Conservation (phyloP, 2,888 invertebrate genomes). For the Dexiosoma caninum region DNA sequence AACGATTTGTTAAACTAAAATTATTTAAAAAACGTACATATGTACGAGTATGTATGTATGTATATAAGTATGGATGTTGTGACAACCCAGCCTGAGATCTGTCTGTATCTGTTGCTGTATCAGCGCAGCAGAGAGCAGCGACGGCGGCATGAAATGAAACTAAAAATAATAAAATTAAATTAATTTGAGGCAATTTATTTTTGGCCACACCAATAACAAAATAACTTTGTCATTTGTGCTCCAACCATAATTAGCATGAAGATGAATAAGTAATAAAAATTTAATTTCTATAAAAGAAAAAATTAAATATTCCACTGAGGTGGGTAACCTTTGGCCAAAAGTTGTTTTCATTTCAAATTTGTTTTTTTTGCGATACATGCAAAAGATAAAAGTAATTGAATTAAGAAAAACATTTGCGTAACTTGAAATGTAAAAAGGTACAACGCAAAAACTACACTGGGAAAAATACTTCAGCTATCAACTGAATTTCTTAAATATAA, state of each 20-base stretch:
- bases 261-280: neutral
- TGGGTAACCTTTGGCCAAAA: neutral
- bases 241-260: neutral
- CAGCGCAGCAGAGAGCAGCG: neutral
- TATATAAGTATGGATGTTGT: no score
- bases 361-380: neutral
- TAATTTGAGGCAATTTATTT: neutral
- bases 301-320: no score
- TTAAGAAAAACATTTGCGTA: no score
- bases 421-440: no score
- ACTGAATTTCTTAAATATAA: no score
- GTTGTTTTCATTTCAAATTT: neutral
- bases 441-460: no score
- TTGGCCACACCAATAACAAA: neutral
- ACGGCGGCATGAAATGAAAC: neutral
- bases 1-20: neutral
- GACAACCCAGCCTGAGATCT: slow-evolving; percentile 47
- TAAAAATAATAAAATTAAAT: neutral
- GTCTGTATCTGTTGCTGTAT: neutral
- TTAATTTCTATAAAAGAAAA: neutral
- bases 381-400: neutral
- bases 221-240: slow-evolving; percentile 10
- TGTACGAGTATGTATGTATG: no score
- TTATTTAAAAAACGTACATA: neutral
- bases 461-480: no score